These are phyloP conservation scores for Himalopsyche phryganea DNA, from an alignment of 1,140 invertebrate genomes.

Conservation along the genomic window DNA sequence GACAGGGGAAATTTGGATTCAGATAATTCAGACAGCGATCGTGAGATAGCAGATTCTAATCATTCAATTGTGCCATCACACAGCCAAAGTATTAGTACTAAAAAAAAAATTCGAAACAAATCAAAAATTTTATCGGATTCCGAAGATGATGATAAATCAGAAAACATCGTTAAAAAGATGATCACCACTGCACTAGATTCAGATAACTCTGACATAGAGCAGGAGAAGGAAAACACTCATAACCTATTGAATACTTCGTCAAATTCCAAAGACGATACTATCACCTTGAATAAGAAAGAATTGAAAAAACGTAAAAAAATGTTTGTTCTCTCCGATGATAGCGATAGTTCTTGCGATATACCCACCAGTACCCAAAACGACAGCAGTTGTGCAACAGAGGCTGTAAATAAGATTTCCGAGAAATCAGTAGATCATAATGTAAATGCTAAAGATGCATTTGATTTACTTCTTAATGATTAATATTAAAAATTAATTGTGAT, in stretches of 20 bases:
- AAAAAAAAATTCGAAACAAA: background rate
- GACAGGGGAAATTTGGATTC: background rate
- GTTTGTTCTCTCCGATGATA: conserved; percentile 5
- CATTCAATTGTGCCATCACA: too few relatives aligned
- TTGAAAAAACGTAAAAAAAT: background rate
- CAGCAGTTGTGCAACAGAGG: background rate
- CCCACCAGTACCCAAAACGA: conserved; percentile 1
- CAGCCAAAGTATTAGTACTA: too few relatives aligned
- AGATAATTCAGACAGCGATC: background rate
- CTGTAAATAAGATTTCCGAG: too few relatives aligned
- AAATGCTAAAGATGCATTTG: too few relatives aligned
- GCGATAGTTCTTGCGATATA: background rate
- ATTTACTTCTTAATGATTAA: too few relatives aligned
- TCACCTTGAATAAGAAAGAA: background rate
- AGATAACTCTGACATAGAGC: background rate
- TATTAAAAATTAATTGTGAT: too few relatives aligned
- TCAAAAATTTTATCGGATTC: background rate
- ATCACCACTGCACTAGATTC: too few relatives aligned
- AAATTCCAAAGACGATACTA: background rate
- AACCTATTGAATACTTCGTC: background rate
- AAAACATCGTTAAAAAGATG: background rate
- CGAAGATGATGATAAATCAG: background rate
- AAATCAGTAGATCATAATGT: too few relatives aligned
- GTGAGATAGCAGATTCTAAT: background rate
- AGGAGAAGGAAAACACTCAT: background rate